Evolutionary conservation across 2,797 vertebrate genomes (phyloP), one percentile per base, ranked within the genome.

Genomic region (Artibeus jamaicensis): DNA sequence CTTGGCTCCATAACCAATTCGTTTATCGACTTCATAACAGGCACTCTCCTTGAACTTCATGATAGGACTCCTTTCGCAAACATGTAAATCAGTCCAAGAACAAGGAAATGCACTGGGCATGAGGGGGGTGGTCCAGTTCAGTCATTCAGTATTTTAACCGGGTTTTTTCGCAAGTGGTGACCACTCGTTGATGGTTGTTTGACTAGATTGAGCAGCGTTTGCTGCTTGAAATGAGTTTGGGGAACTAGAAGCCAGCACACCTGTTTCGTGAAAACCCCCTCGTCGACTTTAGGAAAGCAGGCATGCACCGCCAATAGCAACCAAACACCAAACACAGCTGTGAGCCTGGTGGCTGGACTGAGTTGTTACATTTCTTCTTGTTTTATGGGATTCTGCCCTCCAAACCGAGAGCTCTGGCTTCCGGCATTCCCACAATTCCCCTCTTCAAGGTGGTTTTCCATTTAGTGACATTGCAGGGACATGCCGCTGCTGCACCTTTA

Each of bases 221-320:
- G 44, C 88, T 85, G 86, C 73, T 96, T 90, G 48, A 42, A 84
- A 82, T 93, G 84, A 67, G 22, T 88, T 71, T 67, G n/a, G 81
- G 82, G 46, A 53, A 79, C 89, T 68, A 68, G 67, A 87, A 67
- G 87, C 59, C 76, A 87, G 65, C 19, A 88, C 18, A 34, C 82
- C 65, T 77, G 67, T 71, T 55, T 92, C 59, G 59, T 74, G 53
- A 77, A 83, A 65, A 73, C 21, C 42, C 22, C 42, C 85, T 76
- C 84, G 70, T 86, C 74, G 44, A 29, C 44, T 71, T 89, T 94
- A 42, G 42, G 22, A 29, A 79, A 94, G 85, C 34, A 39, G 42
- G 86, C 81, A 6, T 48, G n/a, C 70, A 37, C 10, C 21, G n/a
- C 39, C 48, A 39, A 5, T 32, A 73, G 39, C 78, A 67, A 29